Evolutionary conservation across 2,113 vertebrate genomes (phyloP), one percentile per base, ranked within the genome.

Genomic region (Dinomys branickii): DNA sequence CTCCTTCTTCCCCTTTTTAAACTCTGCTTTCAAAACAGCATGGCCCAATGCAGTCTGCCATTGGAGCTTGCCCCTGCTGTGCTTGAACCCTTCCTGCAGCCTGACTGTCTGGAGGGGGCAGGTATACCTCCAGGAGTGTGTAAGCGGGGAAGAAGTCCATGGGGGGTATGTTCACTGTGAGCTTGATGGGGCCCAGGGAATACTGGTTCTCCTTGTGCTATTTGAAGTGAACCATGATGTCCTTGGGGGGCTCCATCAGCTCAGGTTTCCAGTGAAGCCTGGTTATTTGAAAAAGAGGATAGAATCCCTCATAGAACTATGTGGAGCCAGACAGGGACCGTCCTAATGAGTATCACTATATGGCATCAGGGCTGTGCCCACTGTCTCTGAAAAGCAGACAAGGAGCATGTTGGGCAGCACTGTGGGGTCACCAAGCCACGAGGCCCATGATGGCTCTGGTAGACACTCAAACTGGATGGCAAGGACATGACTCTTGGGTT

Each of bases 301-400:
- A 20, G 99, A 99, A 98, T 99, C 99, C 24, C 99, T 99, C 88
- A 99, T 99, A 97, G 99, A 98, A 99, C 98, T 99, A 99, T 98
- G 99, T 99, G 99, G 99, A 99, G 96, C 98, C 99, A 80, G 99
- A 99, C 98, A 99, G 99, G 98, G 99, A 99, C 98, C 99, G 98
- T 92, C 99, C 99, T 1, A 99, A 99, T 97, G 99, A 99, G 98
- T 99, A 99, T 98, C 99, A 99, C 98, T 99, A 99, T 58, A 99
- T 99, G 98, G 99, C 99, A 96, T 99, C 98, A 99, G 63, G 63
- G 61, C 50, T n/a, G 94, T 59, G 35, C 65, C 97, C 5, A 35
- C 16, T 24, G 30, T 97, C 84, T 96, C 96, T 94, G 17, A 73
- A 88, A 67, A 96, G 78, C 95, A 95, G 96, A 90, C 97, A 73